A percentile compares a stretch with the other conserved stretches of the same genome.
Evolutionary conservation across 2,113 vertebrate species (phyloP).

Genomic region (Psittacus erithacus): DNA sequence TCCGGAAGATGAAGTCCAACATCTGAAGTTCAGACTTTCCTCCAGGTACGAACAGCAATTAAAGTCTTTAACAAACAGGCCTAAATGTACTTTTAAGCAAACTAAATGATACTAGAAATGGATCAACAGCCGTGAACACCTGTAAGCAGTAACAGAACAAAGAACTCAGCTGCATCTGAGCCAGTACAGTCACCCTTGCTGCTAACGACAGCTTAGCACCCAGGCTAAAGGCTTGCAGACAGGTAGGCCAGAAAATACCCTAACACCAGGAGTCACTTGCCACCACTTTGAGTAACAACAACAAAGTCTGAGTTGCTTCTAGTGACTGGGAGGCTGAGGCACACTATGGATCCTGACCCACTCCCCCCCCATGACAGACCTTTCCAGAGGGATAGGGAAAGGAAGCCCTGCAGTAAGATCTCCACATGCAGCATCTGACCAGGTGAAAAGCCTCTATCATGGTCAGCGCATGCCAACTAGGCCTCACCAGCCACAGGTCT

Average conservation of each 20-base stretch:
- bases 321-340: not conserved
- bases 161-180: not conserved
- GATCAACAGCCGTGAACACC: not conserved
- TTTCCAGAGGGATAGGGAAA: not conserved
- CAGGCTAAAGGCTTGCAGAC: not conserved
- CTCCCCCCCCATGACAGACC: not conserved
- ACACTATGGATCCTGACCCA: not conserved
- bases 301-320: not conserved
- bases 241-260: rapidly evolving
- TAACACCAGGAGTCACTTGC: not conserved
- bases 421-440: not conserved
- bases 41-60: not conserved
- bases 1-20: not conserved
- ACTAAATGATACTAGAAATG: not conserved
- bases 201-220: not conserved
- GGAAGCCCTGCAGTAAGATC: rapidly evolving
- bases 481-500: not conserved
- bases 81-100: not conserved
- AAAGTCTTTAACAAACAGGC: not conserved
- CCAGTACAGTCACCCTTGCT: not conserved
- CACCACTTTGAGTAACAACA: not conserved
- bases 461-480: rapidly evolving
- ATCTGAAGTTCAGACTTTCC: not conserved
- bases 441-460: not conserved
- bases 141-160: rapidly evolving